Evolutionary conservation across 2,113 vertebrate species (phyloP).

Genomic region (Pomatorhinus ruficollis): DNA sequence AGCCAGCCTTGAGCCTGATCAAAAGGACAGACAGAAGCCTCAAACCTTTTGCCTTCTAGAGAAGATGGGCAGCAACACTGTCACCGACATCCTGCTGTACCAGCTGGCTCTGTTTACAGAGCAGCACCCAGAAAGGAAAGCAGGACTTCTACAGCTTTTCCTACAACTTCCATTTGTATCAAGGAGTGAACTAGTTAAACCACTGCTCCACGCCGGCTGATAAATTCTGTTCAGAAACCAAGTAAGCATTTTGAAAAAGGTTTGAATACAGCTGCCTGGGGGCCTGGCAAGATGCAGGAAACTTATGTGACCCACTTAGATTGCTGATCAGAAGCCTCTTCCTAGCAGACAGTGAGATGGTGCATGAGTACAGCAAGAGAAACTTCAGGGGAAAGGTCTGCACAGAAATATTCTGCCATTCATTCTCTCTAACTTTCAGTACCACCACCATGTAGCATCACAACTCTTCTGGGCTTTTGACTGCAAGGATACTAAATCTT

Average conservation of each 20-base stretch:
- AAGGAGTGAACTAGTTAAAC: background rate
- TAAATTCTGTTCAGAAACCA: background rate
- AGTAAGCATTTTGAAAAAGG: constrained; percentile 7
- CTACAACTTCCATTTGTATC: background rate
- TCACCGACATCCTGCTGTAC: background rate
- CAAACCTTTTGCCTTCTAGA: background rate
- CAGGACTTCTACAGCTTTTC: background rate
- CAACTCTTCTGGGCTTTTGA: background rate
- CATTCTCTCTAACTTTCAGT: background rate
- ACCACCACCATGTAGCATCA: background rate
- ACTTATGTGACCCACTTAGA: background rate
- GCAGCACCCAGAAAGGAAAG: background rate
- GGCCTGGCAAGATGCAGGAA: background rate
- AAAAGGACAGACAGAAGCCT: background rate
- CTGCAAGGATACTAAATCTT: background rate
- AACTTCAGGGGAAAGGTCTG: background rate
- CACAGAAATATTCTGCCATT: background rate
- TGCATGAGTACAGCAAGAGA: background rate
- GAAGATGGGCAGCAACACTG: background rate
- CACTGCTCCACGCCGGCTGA: background rate
- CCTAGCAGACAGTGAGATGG: background rate
- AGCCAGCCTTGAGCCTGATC: background rate
- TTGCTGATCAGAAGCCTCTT: background rate
- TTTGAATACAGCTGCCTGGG: background rate
- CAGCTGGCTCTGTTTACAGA: background rate